Base-by-base conservation (phyloP, 2,113 vertebrate genomes). In the Corvus moneduloides region DNA sequence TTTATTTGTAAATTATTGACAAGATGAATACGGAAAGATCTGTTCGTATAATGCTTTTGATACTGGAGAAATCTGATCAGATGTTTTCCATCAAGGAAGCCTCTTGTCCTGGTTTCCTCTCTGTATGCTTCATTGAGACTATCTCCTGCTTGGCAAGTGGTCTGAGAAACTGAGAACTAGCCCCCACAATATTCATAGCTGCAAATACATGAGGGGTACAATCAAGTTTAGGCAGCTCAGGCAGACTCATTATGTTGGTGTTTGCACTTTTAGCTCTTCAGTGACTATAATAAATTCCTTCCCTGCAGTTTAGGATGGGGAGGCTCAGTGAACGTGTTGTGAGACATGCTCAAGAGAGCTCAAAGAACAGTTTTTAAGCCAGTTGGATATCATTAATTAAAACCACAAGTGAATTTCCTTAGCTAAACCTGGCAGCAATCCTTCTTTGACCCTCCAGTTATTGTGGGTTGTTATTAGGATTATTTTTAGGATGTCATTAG, bases 1-100 rank as follows among this genome's bases (percentile, higher is more conserved):
- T 97, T 86, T 87, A 59, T 52, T 51, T 78, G 39, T 97, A 92
- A 96, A 97, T 96, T 91, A 95, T 96, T 96, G 84, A 97, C 67
- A 69, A 78, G 89, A 54, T 62, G 94, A 66, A 79, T 55, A 87
- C 3, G 74, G 89, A 96, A 96, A 95, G 87, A 85, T 87, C 94
- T 59, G 84, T 73, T 87, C 58, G 81, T 91, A 13, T 41, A 75
- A 71, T 23, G 43, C 62, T 93, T 91, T 83, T 66, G 93, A 91
- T 91, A 94, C 87, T 24, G 84, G 58, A 83, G 96, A 95, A 94
- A 96, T 93, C 59, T 76, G 93, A 97, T 94, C 87, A 79, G 89
- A 76, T 1, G 17, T 93, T 96, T 97, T 97, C 89, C 94, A 76
- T 62, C 30, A 66, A 77, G 48, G 64, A 94, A 90, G 43, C 55